Evolutionary conservation across 2,113 vertebrate species (phyloP).

Genomic region (Hyaena hyaena): DNA sequence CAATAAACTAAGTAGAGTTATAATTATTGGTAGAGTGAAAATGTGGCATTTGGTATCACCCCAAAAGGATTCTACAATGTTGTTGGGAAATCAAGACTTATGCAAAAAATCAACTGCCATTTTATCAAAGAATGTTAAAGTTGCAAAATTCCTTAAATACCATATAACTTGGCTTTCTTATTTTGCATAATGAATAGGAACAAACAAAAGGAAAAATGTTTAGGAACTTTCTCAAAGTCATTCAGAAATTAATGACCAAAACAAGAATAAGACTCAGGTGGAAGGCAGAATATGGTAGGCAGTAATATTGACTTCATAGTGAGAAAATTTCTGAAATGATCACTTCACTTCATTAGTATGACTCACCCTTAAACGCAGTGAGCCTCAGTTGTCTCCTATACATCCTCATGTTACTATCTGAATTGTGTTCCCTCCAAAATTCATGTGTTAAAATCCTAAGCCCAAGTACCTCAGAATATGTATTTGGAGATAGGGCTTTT

Average conservation of each 20-base stretch:
- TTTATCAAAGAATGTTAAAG: neutral
- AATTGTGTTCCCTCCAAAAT: neutral
- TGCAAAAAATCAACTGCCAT: neutral
- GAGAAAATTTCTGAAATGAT: neutral
- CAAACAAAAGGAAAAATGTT: neutral
- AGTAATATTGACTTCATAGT: neutral
- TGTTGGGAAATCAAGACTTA: neutral
- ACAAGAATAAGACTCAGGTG: neutral
- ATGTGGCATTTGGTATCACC: neutral
- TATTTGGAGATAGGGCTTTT: neutral
- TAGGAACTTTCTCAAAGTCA: neutral
- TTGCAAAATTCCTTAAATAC: neutral
- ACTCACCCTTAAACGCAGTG: neutral
- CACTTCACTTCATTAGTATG: neutral
- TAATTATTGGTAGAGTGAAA: slow-evolving; percentile 7
- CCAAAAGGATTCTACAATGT: neutral
- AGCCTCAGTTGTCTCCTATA: neutral
- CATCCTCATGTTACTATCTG: neutral
- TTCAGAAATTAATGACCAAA: neutral
- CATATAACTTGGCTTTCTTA: neutral
- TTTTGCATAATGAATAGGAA: neutral
- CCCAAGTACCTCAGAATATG: neutral
- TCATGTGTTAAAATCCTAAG: neutral
- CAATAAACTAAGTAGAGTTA: neutral
- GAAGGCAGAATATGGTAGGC: neutral